Evolutionary conservation across 1,140 invertebrate species (phyloP).

Genomic region (Carposina sasakii): DNA sequence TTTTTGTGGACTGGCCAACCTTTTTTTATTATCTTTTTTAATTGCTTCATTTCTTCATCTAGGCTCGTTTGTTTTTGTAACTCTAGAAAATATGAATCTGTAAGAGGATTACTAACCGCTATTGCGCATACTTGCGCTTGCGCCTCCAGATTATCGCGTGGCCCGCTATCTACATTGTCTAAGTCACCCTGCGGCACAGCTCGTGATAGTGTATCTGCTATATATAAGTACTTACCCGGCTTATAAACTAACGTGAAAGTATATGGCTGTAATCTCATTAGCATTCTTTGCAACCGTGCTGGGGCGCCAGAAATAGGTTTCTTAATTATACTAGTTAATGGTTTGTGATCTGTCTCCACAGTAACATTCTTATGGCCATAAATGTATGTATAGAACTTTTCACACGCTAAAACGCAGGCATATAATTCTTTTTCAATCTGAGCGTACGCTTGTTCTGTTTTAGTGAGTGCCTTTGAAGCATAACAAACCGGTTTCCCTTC

Average conservation of each 20-base stretch:
- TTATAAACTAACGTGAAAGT: constrained; percentile 9
- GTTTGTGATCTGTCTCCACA: constrained; percentile 19
- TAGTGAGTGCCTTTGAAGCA: not conserved
- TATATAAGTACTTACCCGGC: constrained; percentile 15
- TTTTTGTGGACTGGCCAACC: not conserved
- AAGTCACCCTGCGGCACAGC: not conserved
- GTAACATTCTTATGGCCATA: constrained; percentile 9
- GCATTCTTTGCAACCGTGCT: constrained; percentile 14
- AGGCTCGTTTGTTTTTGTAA: not conserved
- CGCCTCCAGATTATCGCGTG: constrained; percentile 1
- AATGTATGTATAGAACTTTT: constrained; percentile 22
- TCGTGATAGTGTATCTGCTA: constrained; percentile 11
- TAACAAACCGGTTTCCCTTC: not conserved
- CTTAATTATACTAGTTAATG: constrained; percentile 10
- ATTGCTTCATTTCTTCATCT: not conserved
- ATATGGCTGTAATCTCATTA: constrained; percentile 10
- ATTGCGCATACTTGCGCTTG: constrained; percentile 1
- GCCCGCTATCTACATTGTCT: not conserved
- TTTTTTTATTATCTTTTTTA: not conserved
- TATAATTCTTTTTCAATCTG: constrained; percentile 2
- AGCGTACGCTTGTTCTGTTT: constrained; percentile 1
- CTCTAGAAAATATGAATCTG: not conserved
- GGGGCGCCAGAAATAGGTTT: constrained; percentile 14
- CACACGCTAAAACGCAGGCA: constrained; percentile 1
- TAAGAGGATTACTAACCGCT: not conserved